Conservation (phyloP, 2,797 vertebrate species). For the Acomys russatus region DNA sequence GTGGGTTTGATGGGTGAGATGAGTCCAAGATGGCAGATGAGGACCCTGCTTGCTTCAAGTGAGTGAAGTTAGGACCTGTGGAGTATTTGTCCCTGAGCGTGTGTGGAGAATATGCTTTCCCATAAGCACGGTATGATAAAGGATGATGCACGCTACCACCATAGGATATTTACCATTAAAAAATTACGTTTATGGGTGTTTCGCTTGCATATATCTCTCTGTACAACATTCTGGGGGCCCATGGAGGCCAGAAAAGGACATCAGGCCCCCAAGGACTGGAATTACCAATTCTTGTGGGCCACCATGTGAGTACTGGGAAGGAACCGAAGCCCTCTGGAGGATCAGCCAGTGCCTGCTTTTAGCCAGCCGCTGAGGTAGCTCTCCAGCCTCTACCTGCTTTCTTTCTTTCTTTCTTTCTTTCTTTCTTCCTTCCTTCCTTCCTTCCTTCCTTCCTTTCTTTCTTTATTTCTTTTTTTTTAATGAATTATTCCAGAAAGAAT, state of each 20-base stretch:
- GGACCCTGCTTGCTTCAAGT: background rate
- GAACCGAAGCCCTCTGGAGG: background rate
- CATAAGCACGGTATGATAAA: background rate
- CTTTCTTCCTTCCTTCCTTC: background rate
- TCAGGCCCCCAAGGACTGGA: background rate
- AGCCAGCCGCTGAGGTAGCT: background rate
- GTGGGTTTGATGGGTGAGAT: background rate
- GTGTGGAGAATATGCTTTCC: background rate
- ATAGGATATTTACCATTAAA: background rate
- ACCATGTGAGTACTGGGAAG: background rate
- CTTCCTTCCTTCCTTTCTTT: background rate
- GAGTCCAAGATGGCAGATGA: accelerated
- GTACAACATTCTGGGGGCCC: background rate
- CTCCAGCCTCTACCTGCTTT: background rate
- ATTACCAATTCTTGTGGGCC: background rate
- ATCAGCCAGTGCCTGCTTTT: background rate
- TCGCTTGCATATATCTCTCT: background rate
- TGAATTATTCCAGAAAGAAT: constrained; percentile 49
- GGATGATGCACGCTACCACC: background rate
- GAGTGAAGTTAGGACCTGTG: background rate
- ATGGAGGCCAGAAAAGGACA: background rate
- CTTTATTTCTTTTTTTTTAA: background rate
- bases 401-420: background rate
- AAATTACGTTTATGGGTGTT: background rate
- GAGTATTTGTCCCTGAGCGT: background rate